Evolutionary conservation across 2,888 invertebrate genomes (phyloP).

Genomic region (Lathronympha strigana): DNA sequence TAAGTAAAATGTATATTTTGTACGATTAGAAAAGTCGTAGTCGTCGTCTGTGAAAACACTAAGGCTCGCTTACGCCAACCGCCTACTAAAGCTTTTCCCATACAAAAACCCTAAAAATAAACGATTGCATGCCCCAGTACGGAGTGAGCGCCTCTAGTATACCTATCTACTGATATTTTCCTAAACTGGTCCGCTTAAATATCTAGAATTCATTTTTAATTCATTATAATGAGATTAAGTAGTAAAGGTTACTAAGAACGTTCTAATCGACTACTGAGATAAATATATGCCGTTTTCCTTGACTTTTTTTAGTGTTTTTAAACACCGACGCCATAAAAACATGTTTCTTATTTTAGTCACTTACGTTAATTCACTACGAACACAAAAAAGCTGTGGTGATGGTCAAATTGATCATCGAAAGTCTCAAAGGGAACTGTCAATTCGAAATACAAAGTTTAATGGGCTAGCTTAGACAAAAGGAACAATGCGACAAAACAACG

Average conservation of each 20-base stretch:
- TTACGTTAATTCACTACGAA: neutral
- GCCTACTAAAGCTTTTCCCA: no score
- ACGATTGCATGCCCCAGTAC: no score
- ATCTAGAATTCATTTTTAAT: no score
- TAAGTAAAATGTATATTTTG: no score
- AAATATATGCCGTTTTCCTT: slow-evolving; percentile 15
- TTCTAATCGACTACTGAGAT: neutral
- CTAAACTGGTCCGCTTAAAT: no score
- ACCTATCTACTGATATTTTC: no score
- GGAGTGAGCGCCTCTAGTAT: no score
- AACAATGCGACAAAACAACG: neutral
- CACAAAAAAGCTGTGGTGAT: neutral
- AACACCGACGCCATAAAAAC: neutral
- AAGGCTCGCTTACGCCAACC: no score
- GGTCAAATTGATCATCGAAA: neutral
- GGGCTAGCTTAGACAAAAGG: neutral
- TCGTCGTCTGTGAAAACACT: no score
- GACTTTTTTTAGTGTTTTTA: neutral
- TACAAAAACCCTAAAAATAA: no score
- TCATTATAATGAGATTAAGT: no score
- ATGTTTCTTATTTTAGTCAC: neutral
- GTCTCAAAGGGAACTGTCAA: neutral
- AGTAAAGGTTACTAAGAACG: neutral
- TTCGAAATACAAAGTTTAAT: neutral
- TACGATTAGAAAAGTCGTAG: no score